These are phyloP conservation scores for Crocallis elinguaria DNA, from an alignment of 2,888 invertebrate genomes.

Conservation along the genomic window DNA sequence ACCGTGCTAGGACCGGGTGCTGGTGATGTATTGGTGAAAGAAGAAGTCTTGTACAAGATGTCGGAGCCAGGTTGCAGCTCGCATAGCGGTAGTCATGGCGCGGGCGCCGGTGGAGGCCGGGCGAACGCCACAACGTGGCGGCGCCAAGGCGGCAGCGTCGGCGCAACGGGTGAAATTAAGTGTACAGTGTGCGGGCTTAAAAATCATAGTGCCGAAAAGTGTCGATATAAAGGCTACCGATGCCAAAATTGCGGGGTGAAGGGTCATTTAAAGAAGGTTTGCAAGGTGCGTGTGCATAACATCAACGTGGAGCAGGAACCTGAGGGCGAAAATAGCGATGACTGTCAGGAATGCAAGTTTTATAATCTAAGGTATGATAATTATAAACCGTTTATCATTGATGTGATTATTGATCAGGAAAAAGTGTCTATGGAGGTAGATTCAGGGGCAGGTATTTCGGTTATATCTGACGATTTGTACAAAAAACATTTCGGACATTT, in stretches of 20 bases:
- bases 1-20: not conserved
- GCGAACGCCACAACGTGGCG: not conserved
- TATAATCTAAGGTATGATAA: conserved; percentile 22
- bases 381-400: not conserved
- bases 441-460: conserved; percentile 19
- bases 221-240: conserved; percentile 19
- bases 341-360: conserved; percentile 20
- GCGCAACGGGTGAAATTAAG: not conserved
- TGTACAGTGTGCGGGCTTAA: not conserved
- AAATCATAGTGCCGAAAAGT: conserved; percentile 18
- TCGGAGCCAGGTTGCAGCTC: not conserved
- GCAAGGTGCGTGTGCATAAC: not conserved
- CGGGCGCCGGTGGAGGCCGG: not conserved
- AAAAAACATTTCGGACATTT: not conserved
- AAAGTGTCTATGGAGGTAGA: conserved; percentile 15
- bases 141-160: not conserved
- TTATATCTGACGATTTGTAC: conserved; percentile 18
- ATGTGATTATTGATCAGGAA: not conserved
- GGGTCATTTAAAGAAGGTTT: conserved; percentile 26
- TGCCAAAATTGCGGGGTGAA: conserved; percentile 21
- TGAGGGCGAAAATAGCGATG: not conserved
- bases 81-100: not conserved
- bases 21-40: not conserved
- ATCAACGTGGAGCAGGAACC: not conserved
- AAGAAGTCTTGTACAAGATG: not conserved